Conservation (phyloP, 2,797 vertebrate species). For the Ataeniobius toweri region DNA sequence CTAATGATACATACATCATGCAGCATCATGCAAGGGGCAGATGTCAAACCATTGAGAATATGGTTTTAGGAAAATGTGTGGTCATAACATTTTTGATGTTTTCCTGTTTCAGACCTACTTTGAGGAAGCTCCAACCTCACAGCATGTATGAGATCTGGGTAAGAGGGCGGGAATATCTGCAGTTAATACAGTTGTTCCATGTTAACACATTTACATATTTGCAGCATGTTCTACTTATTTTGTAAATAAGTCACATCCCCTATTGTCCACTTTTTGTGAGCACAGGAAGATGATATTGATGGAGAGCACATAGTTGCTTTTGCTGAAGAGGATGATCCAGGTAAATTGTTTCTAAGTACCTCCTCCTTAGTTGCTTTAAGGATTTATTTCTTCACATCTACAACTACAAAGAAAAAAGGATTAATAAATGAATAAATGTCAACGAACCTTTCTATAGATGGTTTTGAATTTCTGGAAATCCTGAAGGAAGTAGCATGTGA, state of each 20-base stretch:
- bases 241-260: neutral
- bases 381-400: neutral
- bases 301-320: slow-evolving; percentile 95
- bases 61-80: neutral
- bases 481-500: slow-evolving; percentile 91
- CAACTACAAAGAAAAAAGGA: neutral
- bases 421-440: neutral
- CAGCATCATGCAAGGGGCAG: neutral
- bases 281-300: slow-evolving; percentile 89
- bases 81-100: neutral
- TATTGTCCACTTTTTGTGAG: neutral
- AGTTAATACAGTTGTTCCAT: neutral
- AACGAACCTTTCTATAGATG: slow-evolving; percentile 74
- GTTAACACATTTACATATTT: too few species aligned
- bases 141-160: slow-evolving; percentile 97
- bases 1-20: neutral
- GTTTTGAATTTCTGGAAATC: slow-evolving; percentile 91
- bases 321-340: slow-evolving; percentile 90
- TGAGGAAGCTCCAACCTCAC: slow-evolving; percentile 89
- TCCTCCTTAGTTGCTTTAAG: neutral
- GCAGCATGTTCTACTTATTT: too few species aligned
- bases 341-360: slow-evolving; percentile 53
- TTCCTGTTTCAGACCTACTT: slow-evolving; percentile 82
- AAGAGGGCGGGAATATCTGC: slow-evolving; percentile 42
- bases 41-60: neutral